A percentile compares a stretch with the other conserved stretches of the same genome.
phyloP scores from a whole-genome alignment of 2,113 vertebrate genomes.

The Axis porcinus region DNA sequence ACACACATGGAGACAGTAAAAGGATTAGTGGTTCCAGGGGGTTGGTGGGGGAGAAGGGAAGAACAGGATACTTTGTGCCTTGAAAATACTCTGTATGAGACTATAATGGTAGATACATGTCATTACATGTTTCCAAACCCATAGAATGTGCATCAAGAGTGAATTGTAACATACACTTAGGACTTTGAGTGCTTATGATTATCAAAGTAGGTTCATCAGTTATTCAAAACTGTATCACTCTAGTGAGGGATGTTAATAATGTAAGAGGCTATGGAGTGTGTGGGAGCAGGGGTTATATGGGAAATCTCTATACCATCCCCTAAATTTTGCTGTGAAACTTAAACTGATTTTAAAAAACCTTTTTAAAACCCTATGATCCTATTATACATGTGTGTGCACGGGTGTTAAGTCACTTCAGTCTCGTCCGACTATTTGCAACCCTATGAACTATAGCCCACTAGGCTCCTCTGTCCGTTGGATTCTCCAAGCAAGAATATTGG shows the following conservation, averaged over 20 bases:
- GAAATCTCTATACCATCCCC: neutral
- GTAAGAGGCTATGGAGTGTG: no score
- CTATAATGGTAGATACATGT: neutral
- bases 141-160: neutral
- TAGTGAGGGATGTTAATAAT: neutral
- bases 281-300: neutral
- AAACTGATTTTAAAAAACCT: neutral
- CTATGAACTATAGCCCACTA: neutral
- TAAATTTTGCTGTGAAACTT: neutral
- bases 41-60: neutral
- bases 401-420: neutral
- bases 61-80: neutral
- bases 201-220: neutral
- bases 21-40: neutral
- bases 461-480: neutral
- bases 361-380: neutral
- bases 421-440: fast-evolving
- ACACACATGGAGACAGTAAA: neutral
- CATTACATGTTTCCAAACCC: neutral
- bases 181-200: neutral
- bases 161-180: neutral
- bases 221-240: neutral
- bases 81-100: neutral
- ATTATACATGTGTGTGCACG: neutral
- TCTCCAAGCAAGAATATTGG: neutral